phyloP scores from a whole-genome alignment of 1,140 invertebrate genomes.

The Brachionus calyciflorus region DNA sequence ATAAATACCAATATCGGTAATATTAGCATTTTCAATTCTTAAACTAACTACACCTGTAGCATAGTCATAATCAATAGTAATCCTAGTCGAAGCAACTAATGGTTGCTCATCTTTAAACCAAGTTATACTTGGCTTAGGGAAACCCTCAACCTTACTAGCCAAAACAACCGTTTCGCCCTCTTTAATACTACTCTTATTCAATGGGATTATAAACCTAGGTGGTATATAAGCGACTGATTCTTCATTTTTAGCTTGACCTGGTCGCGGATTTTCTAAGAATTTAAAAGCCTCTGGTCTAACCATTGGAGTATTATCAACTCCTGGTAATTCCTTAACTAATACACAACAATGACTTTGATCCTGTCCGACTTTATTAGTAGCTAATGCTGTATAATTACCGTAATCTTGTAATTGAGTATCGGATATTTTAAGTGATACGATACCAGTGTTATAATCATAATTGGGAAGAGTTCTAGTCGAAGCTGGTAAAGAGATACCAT shows the following conservation, averaged over 20 bases:
- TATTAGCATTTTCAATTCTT: constrained; percentile 74
- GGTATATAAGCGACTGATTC: constrained; percentile 50
- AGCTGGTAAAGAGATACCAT: constrained; percentile 65
- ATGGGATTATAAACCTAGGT: constrained; percentile 85
- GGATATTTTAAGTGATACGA: background rate
- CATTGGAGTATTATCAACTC: constrained; percentile 27
- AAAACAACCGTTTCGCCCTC: constrained; percentile 92
- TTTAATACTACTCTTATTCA: constrained; percentile 77
- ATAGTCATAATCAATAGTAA: constrained; percentile 74
- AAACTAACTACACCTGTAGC: constrained; percentile 77
- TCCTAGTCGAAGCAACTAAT: constrained; percentile 48
- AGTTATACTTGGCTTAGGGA: constrained; percentile 87
- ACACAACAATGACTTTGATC: constrained; percentile 2
- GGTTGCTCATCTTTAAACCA: constrained; percentile 83
- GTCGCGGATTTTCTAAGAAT: constrained; percentile 10
- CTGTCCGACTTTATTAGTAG: constrained; percentile 19
- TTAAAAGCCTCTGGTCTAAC: constrained; percentile 37
- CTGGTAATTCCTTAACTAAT: background rate
- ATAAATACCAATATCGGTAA: constrained; percentile 79
- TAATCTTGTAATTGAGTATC: constrained; percentile 21
- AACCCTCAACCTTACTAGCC: constrained; percentile 86
- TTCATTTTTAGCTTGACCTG: background rate
- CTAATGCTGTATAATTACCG: constrained; percentile 33
- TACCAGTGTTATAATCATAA: constrained; percentile 23
- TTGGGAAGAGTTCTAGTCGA: constrained; percentile 2